Percentiles rank a stretch among this genome's conserved stretches.
Evolutionary conservation across 2,888 invertebrate genomes (phyloP).

Genomic region (Cepaea hortensis): DNA sequence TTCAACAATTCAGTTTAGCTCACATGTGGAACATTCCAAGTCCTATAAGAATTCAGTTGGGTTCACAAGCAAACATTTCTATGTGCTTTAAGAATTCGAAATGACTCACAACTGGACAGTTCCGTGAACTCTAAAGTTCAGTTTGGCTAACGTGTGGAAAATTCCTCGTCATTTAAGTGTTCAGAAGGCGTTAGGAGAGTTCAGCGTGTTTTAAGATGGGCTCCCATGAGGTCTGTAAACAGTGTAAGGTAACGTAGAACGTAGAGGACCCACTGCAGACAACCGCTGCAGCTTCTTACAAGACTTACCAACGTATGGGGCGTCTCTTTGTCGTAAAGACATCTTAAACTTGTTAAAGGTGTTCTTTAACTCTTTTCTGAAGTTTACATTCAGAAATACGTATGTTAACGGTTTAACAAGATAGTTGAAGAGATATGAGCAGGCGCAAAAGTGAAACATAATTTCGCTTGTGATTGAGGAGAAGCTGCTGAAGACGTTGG

Average conservation of each 20-base stretch:
- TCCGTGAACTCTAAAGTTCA: too few relatives aligned
- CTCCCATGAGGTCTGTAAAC: constrained; percentile 37
- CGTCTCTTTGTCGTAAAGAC: too few relatives aligned
- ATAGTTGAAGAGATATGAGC: constrained; percentile 65
- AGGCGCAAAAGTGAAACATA: constrained; percentile 63
- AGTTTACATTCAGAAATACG: constrained; percentile 60
- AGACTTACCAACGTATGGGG: too few relatives aligned
- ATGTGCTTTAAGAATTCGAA: too few relatives aligned
- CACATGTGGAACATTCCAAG: too few relatives aligned
- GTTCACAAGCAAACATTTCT: too few relatives aligned
- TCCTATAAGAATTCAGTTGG: too few relatives aligned
- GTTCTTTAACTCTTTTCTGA: constrained; percentile 55
- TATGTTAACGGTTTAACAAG: constrained; percentile 66
- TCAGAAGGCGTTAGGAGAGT: background rate
- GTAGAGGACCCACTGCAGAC: background rate
- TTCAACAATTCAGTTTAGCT: too few relatives aligned
- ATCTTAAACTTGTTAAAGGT: constrained; percentile 32
- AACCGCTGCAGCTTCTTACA: background rate
- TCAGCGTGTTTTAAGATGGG: background rate
- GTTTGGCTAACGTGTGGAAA: too few relatives aligned
- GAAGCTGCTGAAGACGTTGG: constrained; percentile 58
- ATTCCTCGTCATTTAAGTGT: background rate
- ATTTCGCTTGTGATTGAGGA: constrained; percentile 55
- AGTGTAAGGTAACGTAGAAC: constrained; percentile 23
- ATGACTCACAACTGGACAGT: too few relatives aligned